These are phyloP conservation scores for Muraenolepis orangiensis DNA, from an alignment of 2,797 vertebrate species.

Conservation along the genomic window DNA sequence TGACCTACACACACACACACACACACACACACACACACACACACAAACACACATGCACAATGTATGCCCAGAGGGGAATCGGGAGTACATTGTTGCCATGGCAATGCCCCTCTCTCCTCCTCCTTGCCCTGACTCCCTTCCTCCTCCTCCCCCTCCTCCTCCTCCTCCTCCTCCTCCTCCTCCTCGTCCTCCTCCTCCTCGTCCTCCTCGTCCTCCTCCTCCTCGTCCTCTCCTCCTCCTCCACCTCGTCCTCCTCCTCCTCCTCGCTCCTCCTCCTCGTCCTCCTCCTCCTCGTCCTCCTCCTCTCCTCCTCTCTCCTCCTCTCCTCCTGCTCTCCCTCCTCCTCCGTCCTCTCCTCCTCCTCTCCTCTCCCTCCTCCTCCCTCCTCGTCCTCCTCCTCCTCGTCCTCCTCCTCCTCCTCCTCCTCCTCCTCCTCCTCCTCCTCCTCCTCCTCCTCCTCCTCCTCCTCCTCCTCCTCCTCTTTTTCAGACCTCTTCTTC, in stretches of 20 bases:
- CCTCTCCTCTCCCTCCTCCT: neutral
- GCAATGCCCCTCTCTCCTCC: neutral
- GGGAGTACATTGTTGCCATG: slow-evolving; percentile 7
- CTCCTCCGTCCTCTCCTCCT: neutral
- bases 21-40: neutral
- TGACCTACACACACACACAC: neutral
- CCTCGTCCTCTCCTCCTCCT: neutral
- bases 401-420: neutral
- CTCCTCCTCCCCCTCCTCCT: neutral
- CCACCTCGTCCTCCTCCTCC: neutral
- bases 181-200: neutral
- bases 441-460: neutral
- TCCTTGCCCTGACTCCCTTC: neutral
- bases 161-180: neutral
- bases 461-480: no score
- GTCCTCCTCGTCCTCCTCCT: neutral
- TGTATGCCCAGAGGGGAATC: neutral
- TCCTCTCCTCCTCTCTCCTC: neutral
- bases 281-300: neutral
- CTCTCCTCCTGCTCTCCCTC: neutral
- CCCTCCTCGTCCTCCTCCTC: neutral
- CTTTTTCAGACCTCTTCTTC: no score
- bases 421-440: neutral
- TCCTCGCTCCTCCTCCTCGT: neutral
- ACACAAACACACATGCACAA: slow-evolving; percentile 3